Percentiles rank a stretch among this genome's conserved stretches.
These are phyloP conservation scores for Drosophila anomalata DNA, from an alignment of 2,888 invertebrate genomes.

Conservation along the genomic window DNA sequence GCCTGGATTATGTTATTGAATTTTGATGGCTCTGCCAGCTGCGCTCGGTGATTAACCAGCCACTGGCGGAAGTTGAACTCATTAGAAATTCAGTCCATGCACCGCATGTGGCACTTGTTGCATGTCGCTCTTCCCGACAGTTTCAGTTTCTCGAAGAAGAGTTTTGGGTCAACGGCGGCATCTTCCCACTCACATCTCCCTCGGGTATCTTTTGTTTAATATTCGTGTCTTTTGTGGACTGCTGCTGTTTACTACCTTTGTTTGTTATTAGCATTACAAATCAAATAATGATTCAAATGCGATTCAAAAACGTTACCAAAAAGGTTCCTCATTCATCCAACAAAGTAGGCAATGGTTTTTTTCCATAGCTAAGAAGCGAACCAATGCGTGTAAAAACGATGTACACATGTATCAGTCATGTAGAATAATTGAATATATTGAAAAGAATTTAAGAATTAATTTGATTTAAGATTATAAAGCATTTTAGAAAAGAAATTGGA, in stretches of 20 bases:
- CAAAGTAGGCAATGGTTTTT: slow-evolving; percentile 50
- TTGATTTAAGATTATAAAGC: too few relatives aligned
- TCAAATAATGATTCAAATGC: slow-evolving; percentile 30
- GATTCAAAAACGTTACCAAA: not conserved
- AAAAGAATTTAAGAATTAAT: too few relatives aligned
- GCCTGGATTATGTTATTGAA: slow-evolving; percentile 14
- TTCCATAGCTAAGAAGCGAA: not conserved
- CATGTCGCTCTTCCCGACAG: not conserved
- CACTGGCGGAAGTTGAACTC: slow-evolving; percentile 65
- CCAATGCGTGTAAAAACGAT: not conserved
- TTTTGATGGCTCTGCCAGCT: slow-evolving; percentile 13
- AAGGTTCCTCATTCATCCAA: not conserved
- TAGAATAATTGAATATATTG: not conserved
- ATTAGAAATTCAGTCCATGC: slow-evolving; percentile 69
- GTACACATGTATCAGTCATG: not conserved
- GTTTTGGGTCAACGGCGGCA: slow-evolving; percentile 2
- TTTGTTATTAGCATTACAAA: slow-evolving; percentile 20
- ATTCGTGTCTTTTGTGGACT: slow-evolving; percentile 19
- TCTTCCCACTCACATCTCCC: slow-evolving; percentile 11
- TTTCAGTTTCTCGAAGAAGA: slow-evolving; percentile 14
- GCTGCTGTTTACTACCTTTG: slow-evolving; percentile 10
- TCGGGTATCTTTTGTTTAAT: slow-evolving; percentile 24
- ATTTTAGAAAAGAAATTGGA: not conserved
- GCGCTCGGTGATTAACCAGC: slow-evolving; percentile 13
- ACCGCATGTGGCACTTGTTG: slow-evolving; percentile 37